A percentile compares a stretch with the other conserved stretches of the same genome.
Evolutionary conservation across 2,113 vertebrate genomes (phyloP).

Genomic region (Herpetotheres cachinnans): DNA sequence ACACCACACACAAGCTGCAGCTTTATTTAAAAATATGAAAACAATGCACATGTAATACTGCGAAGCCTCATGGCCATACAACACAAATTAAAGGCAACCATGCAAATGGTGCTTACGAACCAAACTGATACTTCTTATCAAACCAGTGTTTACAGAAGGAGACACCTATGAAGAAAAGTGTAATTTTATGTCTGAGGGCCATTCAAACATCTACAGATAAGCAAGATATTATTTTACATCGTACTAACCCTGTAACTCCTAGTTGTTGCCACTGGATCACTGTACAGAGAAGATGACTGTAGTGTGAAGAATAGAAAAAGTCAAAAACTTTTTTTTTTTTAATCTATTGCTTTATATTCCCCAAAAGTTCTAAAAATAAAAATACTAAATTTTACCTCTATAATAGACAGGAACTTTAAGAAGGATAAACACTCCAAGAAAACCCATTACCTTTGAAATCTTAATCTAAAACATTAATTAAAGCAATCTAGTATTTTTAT

Average conservation of each 20-base stretch:
- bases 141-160: conserved; percentile 70
- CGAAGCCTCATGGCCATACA: background rate
- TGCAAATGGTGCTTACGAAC: conserved; percentile 78
- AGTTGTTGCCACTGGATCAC: conserved; percentile 67
- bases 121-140: conserved; percentile 86
- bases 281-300: conserved; percentile 76
- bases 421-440: background rate
- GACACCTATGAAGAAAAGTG: conserved; percentile 66
- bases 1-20: background rate
- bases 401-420: background rate
- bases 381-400: background rate
- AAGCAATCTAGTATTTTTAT: background rate
- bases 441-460: background rate
- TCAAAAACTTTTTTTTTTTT: background rate
- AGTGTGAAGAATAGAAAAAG: background rate
- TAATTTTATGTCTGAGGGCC: background rate
- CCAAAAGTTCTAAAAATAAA: background rate
- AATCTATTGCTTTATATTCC: background rate
- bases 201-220: background rate
- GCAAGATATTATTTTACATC: background rate
- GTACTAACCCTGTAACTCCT: conserved; percentile 80
- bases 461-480: background rate
- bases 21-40: background rate
- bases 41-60: background rate
- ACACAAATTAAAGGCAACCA: background rate